Base-by-base conservation (phyloP, 1,140 invertebrate species). In the Apis florea region DNA sequence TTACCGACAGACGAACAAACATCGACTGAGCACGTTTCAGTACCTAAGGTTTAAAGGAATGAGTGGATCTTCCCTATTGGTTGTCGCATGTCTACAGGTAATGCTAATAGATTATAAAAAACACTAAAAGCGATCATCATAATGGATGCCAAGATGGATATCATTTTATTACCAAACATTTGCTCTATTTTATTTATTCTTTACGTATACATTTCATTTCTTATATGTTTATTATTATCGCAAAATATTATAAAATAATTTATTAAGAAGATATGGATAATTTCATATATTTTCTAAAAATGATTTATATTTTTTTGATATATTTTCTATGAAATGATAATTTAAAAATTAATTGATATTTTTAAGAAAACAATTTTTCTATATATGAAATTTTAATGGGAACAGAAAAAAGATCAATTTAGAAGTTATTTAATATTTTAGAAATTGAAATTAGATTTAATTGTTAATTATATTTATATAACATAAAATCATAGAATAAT, bases 1-100 rank as follows among this genome's bases (percentile, higher is more conserved):
- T 84, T 73, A 83, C 73, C 80, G 77, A 80, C 85, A 56, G 82
- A 67, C 85, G 85, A 81, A 49, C 85, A 83, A 86, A 81, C 85
- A 81, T 70, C 74, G 85, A 87, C 85, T 87, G 85, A 87, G 75
- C 75, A 72, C 81, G 77, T 71, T 67, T 56, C 85, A 70, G 61
- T 71, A 84, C 72, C 70, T 68, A 51, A 66, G 26, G 56, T 21
- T 21, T 58, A 58, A 58, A 58, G 56, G 8, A 72, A 85, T 72
- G 82, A 87, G 78, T 83, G 53, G 73, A 86, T 68, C 31, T 76
- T 68, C 68, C 51, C 79, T 66, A 85, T 66, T 76, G 67, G 73
- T 63, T 70, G 61, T 76, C 82, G 76, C 72, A 26, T 58, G 72
- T 61, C 64, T 73, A 49, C 75, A 83, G 81, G 75, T 83, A 79